Percentiles rank a stretch among this genome's conserved stretches.
phyloP scores from a whole-genome alignment of 2,888 invertebrate genomes.

The Hirudinaria manillensis region DNA sequence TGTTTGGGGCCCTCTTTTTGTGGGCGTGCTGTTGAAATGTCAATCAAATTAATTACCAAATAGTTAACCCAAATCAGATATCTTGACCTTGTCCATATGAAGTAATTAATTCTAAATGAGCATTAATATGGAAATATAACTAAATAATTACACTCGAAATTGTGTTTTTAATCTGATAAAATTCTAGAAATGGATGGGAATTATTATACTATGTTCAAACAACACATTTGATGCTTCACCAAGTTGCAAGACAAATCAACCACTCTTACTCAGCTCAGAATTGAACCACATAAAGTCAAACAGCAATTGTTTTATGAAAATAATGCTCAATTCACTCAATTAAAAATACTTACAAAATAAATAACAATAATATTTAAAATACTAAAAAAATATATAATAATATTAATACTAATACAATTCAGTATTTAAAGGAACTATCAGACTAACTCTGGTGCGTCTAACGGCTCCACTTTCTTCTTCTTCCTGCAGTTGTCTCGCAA shows the following conservation, averaged over 20 bases:
- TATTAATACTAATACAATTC: not conserved
- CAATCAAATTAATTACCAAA: not conserved
- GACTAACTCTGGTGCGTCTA: conserved; percentile 31
- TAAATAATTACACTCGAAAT: no score
- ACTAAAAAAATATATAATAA: not conserved
- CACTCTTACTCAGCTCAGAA: not conserved
- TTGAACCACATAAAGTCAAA: not conserved
- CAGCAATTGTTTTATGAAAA: not conserved
- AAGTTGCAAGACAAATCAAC: no score
- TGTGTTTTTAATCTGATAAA: no score
- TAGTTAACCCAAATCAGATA: no score
- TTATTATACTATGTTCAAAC: no score
- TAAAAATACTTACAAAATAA: no score
- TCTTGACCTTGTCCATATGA: no score
- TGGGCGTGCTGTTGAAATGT: conserved; percentile 19
- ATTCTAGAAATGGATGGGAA: no score
- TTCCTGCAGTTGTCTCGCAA: conserved; percentile 47
- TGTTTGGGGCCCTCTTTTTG: conserved; percentile 13
- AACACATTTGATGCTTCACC: no score
- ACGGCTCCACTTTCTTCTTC: conserved; percentile 33
- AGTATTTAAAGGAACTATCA: not conserved
- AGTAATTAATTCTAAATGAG: no score
- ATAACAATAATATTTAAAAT: no score
- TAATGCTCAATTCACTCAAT: not conserved
- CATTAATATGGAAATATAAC: no score